Evolutionary conservation across 1,140 invertebrate species (phyloP), one percentile per base, ranked within the genome.

Genomic region (Chrysomallon squamiferum): DNA sequence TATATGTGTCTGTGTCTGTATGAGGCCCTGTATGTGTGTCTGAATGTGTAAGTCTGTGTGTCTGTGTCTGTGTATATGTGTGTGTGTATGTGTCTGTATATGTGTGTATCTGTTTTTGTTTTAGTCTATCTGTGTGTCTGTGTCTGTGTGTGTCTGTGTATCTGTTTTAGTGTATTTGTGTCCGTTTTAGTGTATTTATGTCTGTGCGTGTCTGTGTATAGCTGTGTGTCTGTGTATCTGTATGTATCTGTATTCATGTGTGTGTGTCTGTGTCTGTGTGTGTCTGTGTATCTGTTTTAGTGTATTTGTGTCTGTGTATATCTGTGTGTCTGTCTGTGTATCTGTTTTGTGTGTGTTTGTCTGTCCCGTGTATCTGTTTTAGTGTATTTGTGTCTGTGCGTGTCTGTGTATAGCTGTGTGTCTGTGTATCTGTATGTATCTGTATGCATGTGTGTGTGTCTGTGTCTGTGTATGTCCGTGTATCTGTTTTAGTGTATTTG

Each of bases 1-100:
- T 60, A 38, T 25, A 15, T 56, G 3, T 56, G 52, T n/a, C 18
- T 27, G 13, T 30, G 1, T 3, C 2, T 62, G 60, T 20, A 13
- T 52, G 43, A 7, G 20, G 27, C 25, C 29, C 11, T 45, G 61
- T 22, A 47, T 62, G 61, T 22, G 49, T 62, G 49, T 15, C 27
- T 50, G 61, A 5, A 30, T 33, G 61, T n/a, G 61, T 62, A 47
- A 6, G 32, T 62, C 45, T 27, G 32, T 50, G 61, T 11, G n/a
- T 7, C 43, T 18, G 29, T 50, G 45, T 49, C 15, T 32, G 5
- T 35, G 60, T 58, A 0, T 58, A 30, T 58, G 30, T 58, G 0
- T 58, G 30, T 58, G 30, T 33, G 30, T 58, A 35, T 33, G 30
- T 58, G 30, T 33, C n/a, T 58, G 7, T 58, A 35, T 58, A 35